Evolutionary conservation across 2,113 vertebrate species (phyloP), one percentile per base, ranked within the genome.

Genomic region (Ardeotis arabs): DNA sequence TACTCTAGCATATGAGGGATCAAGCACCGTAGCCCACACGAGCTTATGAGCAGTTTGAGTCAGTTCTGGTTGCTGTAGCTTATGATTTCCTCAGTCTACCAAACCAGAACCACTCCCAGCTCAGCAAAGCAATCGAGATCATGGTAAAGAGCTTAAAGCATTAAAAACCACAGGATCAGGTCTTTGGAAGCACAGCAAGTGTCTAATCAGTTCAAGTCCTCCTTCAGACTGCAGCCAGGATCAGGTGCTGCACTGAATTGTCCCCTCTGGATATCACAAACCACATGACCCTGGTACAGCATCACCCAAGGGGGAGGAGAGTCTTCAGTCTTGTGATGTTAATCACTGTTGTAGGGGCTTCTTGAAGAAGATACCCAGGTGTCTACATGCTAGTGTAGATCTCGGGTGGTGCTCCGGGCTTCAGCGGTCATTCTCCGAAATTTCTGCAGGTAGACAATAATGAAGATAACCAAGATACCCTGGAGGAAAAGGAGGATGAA

Each of bases 381-480:
- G 21, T 88, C 91, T 47, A 3, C 45, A n/a, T 45, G 67, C 80
- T 94, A 56, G 17, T 72, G 52, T 20, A 96, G 96, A 29, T 98
- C 98, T 56, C 81, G 91, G 11, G 59, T 94, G 45, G 97, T 95
- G 39, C 97, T 97, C 29, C 39, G 96, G 7, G 96, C 98, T 86
- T 98, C 98, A 27, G 95, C 95, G 0, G 97, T 97, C 70, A 99
- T 90, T 91, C 80, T 98, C 95, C 98, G 97, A 12, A 99, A 99
- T 74, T 97, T 98, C 76, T 89, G 97, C 47, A 99, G 96, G 83
- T 98, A 99, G 59, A 98, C 27, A 37, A 99, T 67, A 37, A 99
- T 97, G 22, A 97, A 97, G 77, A 97, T 86, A 69, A 99, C 97
- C 81, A 99, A 97, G 80, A 95, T 62, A 9, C 29, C 98, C 89